Conservation (phyloP, 1,140 invertebrate genomes). For the Diachasmimorpha longicaudata region DNA sequence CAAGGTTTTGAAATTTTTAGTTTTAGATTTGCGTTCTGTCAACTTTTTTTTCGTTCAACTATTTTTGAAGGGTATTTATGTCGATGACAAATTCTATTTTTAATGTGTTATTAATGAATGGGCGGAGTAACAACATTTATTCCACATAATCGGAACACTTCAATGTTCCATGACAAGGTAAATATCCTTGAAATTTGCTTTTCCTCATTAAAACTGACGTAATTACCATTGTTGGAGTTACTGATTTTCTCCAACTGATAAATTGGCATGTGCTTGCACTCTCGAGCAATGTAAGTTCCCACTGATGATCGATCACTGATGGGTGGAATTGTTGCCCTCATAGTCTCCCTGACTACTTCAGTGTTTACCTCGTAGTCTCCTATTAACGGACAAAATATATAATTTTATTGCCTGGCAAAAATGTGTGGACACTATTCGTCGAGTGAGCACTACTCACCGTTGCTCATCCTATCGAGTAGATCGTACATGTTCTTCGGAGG, state of each 20-base stretch:
- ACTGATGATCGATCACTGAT: slow-evolving; percentile 70
- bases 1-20: too few species aligned
- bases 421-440: background rate
- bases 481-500: slow-evolving; percentile 79
- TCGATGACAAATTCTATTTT: too few species aligned
- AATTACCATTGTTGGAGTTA: slow-evolving; percentile 45
- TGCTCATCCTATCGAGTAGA: slow-evolving; percentile 80
- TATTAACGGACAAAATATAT: slow-evolving; percentile 33
- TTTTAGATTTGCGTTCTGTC: too few species aligned
- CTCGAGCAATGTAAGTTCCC: slow-evolving; percentile 73
- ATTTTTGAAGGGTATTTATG: too few species aligned
- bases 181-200: too few species aligned
- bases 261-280: slow-evolving; percentile 74
- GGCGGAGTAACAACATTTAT: too few species aligned
- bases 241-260: slow-evolving; percentile 74
- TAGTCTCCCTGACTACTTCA: slow-evolving; percentile 75
- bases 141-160: too few species aligned
- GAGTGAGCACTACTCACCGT: slow-evolving; percentile 60
- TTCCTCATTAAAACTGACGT: slow-evolving; percentile 10
- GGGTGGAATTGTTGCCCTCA: slow-evolving; percentile 77
- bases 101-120: too few species aligned
- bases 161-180: too few species aligned
- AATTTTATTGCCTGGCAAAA: background rate
- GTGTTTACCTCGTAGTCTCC: slow-evolving; percentile 87
- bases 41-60: background rate